phyloP scores from a whole-genome alignment of 1,140 invertebrate species.

The Parasteatoda tepidariorum region DNA sequence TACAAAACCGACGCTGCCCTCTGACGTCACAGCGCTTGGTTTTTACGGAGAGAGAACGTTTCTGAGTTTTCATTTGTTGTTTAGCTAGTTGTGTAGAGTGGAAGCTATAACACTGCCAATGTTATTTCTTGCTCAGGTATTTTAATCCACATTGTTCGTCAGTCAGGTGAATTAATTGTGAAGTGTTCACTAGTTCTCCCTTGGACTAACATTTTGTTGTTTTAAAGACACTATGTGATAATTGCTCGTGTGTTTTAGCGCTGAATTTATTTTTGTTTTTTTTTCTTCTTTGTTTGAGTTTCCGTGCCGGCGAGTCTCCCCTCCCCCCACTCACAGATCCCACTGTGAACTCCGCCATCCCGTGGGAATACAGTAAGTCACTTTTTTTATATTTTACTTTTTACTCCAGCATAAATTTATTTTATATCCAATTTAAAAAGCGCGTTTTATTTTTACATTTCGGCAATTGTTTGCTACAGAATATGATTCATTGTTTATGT shows the following conservation, averaged over 20 bases:
- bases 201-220: no score
- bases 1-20: conserved; percentile 35
- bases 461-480: no score
- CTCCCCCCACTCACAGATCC: background rate
- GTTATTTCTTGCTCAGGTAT: conserved; percentile 22
- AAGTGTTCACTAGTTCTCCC: no score
- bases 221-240: background rate
- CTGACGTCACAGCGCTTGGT: conserved; percentile 31
- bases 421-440: no score
- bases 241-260: background rate
- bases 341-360: background rate
- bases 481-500: no score
- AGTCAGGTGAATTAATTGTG: no score
- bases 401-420: no score
- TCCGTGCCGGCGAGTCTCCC: background rate
- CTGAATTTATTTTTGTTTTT: no score
- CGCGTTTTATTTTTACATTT: no score
- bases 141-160: no score
- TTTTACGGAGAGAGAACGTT: conserved; percentile 8
- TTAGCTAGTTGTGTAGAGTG: conserved; percentile 12
- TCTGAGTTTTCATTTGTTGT: conserved; percentile 18
- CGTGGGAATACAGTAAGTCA: background rate
- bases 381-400: no score
- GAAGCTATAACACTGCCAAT: conserved; percentile 25
- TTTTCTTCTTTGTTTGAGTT: no score